Conservation (phyloP, 2,888 invertebrate species). For the Aspidiotus destructor region DNA sequence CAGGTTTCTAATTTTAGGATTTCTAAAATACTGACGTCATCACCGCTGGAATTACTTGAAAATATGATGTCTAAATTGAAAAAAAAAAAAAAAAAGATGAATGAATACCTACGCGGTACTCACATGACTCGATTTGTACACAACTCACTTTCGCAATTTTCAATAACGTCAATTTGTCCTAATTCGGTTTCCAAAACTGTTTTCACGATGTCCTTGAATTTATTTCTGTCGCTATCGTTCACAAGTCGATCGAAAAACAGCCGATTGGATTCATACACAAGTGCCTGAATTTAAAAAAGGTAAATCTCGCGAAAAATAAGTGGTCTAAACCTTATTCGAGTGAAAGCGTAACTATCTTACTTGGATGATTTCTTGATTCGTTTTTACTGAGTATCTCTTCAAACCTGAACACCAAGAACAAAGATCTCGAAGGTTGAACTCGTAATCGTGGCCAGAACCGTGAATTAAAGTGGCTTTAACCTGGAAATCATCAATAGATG, state of each 20-base stretch:
- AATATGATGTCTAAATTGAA: background rate
- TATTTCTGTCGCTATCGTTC: constrained; percentile 53
- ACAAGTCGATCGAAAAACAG: constrained; percentile 67
- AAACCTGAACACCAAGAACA: constrained; percentile 60
- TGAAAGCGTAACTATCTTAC: constrained; percentile 26
- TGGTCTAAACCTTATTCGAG: background rate
- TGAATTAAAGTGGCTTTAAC: constrained; percentile 47
- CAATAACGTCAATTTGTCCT: background rate
- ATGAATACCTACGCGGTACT: background rate
- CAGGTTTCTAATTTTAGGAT: background rate
- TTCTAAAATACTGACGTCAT: background rate
- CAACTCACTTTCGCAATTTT: constrained; percentile 5
- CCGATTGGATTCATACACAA: constrained; percentile 63
- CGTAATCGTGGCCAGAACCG: constrained; percentile 55
- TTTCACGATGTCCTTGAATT: constrained; percentile 51
- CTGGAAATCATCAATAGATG: constrained; percentile 50
- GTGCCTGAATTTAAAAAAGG: constrained; percentile 47
- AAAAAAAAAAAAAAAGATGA: background rate
- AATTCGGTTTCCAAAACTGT: constrained; percentile 17
- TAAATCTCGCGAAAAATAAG: background rate
- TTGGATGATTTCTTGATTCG: constrained; percentile 38
- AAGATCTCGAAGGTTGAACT: constrained; percentile 65
- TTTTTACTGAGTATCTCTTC: constrained; percentile 49
- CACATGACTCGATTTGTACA: too few relatives aligned
- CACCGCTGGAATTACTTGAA: background rate